phyloP scores from a whole-genome alignment of 2,113 vertebrate species.

The Actenoides lindsayi region DNA sequence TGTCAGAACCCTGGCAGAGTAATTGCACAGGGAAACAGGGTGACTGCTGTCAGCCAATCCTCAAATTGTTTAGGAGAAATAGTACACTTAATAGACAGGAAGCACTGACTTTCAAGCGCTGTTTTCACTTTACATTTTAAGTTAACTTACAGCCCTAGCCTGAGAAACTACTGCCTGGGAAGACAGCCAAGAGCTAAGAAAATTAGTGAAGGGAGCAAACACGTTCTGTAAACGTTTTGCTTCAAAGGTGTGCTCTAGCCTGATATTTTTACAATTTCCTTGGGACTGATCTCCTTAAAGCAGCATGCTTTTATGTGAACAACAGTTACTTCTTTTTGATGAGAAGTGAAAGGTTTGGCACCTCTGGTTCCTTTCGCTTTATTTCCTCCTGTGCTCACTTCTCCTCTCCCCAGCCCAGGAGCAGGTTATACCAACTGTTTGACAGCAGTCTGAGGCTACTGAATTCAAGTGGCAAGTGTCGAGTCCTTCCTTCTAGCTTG shows the following conservation, averaged over 20 bases:
- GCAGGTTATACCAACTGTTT: background rate
- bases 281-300: slow-evolving; percentile 41
- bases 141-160: background rate
- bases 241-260: slow-evolving; percentile 4
- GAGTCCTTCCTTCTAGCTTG: background rate
- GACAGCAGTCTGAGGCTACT: background rate
- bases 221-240: slow-evolving; percentile 23
- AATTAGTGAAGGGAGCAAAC: slow-evolving; percentile 53
- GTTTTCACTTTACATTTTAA: background rate
- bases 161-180: slow-evolving; percentile 44
- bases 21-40: background rate
- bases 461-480: background rate
- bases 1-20: background rate
- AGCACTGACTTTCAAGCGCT: background rate
- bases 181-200: slow-evolving; percentile 48
- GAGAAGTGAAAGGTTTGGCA: slow-evolving; percentile 6
- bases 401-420: background rate
- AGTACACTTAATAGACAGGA: background rate
- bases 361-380: background rate
- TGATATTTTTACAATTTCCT: slow-evolving; percentile 21
- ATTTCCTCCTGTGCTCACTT: background rate
- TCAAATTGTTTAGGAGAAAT: background rate
- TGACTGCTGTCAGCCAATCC: background rate
- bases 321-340: slow-evolving; percentile 30
- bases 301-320: background rate